A percentile compares a stretch with the other conserved stretches of the same genome.
These are phyloP conservation scores for Drosophila heteroneura DNA, from an alignment of 2,888 invertebrate genomes.

Conservation along the genomic window DNA sequence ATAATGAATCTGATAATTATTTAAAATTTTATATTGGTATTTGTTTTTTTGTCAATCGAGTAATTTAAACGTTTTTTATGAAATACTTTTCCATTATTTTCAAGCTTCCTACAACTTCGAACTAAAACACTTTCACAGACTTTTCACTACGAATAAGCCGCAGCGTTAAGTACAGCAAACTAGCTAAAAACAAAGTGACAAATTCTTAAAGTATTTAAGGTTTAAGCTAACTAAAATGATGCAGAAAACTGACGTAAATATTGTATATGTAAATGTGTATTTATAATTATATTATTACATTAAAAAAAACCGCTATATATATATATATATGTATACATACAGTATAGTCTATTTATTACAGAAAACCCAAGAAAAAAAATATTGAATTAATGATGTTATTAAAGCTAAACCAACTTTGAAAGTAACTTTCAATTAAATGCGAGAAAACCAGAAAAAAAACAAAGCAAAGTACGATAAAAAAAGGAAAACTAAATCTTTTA, in stretches of 20 bases:
- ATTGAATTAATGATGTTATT: conserved; percentile 73
- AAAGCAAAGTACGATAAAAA: conserved; percentile 41
- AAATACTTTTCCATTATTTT: background rate
- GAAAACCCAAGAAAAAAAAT: conserved; percentile 34
- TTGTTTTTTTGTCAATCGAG: too few relatives aligned
- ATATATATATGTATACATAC: conserved; percentile 60
- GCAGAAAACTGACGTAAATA: conserved; percentile 72
- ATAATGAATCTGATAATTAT: background rate
- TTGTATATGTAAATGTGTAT: conserved; percentile 82
- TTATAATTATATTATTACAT: conserved; percentile 62
- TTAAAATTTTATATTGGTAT: background rate
- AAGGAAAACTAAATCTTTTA: conserved; percentile 55
- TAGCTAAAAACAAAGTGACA: conserved; percentile 39
- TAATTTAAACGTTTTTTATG: background rate
- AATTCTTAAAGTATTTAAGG: conserved; percentile 48
- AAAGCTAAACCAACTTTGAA: conserved; percentile 75
- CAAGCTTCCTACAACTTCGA: background rate
- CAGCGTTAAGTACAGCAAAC: conserved; percentile 33
- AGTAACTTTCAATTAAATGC: conserved; percentile 81
- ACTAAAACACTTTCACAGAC: conserved; percentile 35
- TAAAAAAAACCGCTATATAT: conserved; percentile 47
- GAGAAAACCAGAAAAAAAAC: conserved; percentile 29
- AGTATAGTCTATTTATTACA: conserved; percentile 64
- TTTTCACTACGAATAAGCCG: conserved; percentile 27
- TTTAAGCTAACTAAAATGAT: conserved; percentile 43